Evolutionary conservation across 1,140 invertebrate genomes (phyloP).

Genomic region (Lysiphlebus fabarum): DNA sequence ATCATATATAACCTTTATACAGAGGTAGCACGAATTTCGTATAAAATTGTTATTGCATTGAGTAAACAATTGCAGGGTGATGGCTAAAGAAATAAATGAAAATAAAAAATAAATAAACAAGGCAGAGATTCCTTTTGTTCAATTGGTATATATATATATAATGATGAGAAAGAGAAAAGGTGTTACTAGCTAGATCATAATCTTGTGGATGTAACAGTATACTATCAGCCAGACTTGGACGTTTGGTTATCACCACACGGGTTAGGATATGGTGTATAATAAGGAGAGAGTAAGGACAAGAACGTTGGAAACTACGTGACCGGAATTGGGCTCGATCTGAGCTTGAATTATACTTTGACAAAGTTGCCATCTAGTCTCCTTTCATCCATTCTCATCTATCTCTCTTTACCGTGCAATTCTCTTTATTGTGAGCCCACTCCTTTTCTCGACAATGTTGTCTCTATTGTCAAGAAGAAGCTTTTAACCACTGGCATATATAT

Average conservation of each 20-base stretch:
- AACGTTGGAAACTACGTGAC: conserved; percentile 44
- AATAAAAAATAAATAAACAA: too few species aligned
- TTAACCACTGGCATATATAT: too few species aligned
- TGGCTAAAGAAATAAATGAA: too few species aligned
- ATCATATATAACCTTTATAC: too few species aligned
- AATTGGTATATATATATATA: conserved; percentile 8
- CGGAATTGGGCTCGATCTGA: conserved; percentile 38
- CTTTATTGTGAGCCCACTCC: not conserved
- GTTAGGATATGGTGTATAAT: conserved; percentile 48
- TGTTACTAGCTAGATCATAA: not conserved
- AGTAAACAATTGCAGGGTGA: too few species aligned
- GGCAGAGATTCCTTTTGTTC: conserved; percentile 7
- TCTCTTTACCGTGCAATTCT: conserved; percentile 4
- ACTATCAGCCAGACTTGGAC: conserved; percentile 7
- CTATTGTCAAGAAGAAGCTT: too few species aligned
- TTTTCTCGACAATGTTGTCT: not conserved
- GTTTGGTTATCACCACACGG: conserved; percentile 24
- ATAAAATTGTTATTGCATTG: too few species aligned
- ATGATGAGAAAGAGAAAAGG: not conserved
- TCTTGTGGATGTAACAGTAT: conserved; percentile 21
- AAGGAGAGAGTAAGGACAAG: conserved; percentile 51
- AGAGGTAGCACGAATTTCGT: too few species aligned
- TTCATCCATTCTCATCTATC: not conserved
- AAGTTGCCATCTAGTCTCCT: conserved; percentile 29
- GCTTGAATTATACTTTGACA: conserved; percentile 49